Evolutionary conservation across 2,113 vertebrate genomes (phyloP), one percentile per base, ranked within the genome.

Genomic region (Archilochus colubris): DNA sequence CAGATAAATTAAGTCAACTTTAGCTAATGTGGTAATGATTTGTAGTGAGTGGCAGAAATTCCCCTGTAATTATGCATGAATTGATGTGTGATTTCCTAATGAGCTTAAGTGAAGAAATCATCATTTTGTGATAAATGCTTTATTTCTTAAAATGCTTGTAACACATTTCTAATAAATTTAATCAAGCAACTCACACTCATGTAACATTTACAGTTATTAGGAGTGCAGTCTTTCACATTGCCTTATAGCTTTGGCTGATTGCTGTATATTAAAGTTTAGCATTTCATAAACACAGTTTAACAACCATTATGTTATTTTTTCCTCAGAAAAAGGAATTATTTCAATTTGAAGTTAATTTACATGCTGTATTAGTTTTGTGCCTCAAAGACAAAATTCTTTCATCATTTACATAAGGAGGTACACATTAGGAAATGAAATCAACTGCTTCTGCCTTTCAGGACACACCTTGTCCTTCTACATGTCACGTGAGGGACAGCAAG

Each of bases 1-100:
- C 82, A 87, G 94, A 91, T 97, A 96, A 98, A 97, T 94, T 96
- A 97, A 96, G 96, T 97, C 93, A 95, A 97, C 97, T 97, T 98
- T 93, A 97, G 92, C 94, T 97, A 98, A 97, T 94, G 77, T 97
- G 97, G 96, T 98, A 98, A 98, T 98, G 97, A 98, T 97, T 98
- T 98, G 96, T 98, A 97, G 95, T 96, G 97, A 98, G 96, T 96
- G 95, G 96, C 92, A 97, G 94, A 98, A 97, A 98, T 98, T 98
- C 94, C 96, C 96, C 97, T 96, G 92, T 97, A 98, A 98, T 98
- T 98, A 98, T 98, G 96, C 67, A 91, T 97, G 98, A 98, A 98
- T 98, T 97, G 97, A 98, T 98, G 97, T 98, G 97, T 97, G 98
- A 98, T 98, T 98, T 98, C 93, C 96, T 98, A 98, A 98, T 98